phyloP scores from a whole-genome alignment of 2,888 invertebrate species.

The Cephus runcator region DNA sequence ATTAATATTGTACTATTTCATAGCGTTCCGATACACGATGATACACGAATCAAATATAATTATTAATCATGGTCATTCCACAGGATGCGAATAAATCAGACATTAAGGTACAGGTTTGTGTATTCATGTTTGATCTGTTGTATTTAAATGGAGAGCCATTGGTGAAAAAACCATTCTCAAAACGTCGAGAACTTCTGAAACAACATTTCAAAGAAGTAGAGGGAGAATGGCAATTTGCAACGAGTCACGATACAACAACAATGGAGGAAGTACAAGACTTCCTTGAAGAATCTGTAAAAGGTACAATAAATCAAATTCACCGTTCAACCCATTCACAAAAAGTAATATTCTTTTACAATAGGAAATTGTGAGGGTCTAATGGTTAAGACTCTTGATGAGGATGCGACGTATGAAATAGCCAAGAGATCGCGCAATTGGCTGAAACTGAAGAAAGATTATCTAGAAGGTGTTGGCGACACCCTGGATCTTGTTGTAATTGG shows the following conservation, averaged over 20 bases:
- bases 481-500: constrained; percentile 96
- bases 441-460: constrained; percentile 97
- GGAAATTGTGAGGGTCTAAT: constrained; percentile 98
- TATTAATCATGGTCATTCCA: constrained; percentile 23
- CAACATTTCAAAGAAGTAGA: constrained; percentile 77
- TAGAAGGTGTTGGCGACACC: constrained; percentile 96
- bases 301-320: constrained; percentile 57
- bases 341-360: constrained; percentile 37
- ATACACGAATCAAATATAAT: background rate
- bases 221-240: constrained; percentile 92
- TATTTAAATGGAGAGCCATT: constrained; percentile 90
- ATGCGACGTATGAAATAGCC: constrained; percentile 97
- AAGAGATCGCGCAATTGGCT: constrained; percentile 94
- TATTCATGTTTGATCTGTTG: constrained; percentile 96
- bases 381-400: constrained; percentile 92
- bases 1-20: background rate
- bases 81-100: constrained; percentile 80
- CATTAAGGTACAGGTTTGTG: constrained; percentile 90
- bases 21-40: background rate
- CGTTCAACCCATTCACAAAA: background rate
- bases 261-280: constrained; percentile 95
- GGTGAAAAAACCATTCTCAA: constrained; percentile 80
- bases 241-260: constrained; percentile 80
- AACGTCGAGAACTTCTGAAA: constrained; percentile 78
- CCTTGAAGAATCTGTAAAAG: constrained; percentile 92